Evolutionary conservation across 2,888 invertebrate species (phyloP).

Genomic region (Microdon myrmicae): DNA sequence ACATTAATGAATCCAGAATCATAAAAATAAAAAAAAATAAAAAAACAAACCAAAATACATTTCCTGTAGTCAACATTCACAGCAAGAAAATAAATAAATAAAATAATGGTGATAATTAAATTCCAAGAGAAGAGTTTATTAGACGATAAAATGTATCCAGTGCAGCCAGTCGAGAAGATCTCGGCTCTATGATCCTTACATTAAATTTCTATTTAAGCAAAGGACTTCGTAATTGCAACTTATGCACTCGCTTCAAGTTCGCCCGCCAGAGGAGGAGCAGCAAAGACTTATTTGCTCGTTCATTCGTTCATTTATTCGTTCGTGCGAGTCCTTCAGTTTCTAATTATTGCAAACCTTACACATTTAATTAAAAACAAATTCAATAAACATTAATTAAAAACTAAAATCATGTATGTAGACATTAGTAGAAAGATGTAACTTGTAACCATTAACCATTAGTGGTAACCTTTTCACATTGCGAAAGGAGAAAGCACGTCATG

Average conservation of each 20-base stretch:
- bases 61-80: too few species aligned
- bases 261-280: constrained; percentile 11
- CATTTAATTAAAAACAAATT: constrained; percentile 50
- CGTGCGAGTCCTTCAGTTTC: not conserved
- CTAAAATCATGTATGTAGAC: constrained; percentile 39
- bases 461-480: constrained; percentile 34
- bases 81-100: constrained; percentile 10
- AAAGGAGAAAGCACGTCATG: too few species aligned
- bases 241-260: constrained; percentile 45
- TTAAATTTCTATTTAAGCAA: constrained; percentile 52
- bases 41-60: too few species aligned
- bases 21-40: too few species aligned
- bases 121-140: constrained; percentile 31
- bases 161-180: too few species aligned
- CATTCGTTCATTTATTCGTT: constrained; percentile 4
- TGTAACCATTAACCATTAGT: constrained; percentile 45
- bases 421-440: constrained; percentile 5
- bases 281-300: constrained; percentile 1
- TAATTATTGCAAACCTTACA: constrained; percentile 45
- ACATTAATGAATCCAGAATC: too few species aligned
- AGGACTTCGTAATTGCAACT: constrained; percentile 50
- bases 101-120: constrained; percentile 42
- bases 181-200: constrained; percentile 44
- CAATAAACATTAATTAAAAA: constrained; percentile 52
- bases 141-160: constrained; percentile 17